Evolutionary conservation across 2,113 vertebrate species (phyloP), one percentile per base, ranked within the genome.

Genomic region (zebrafish (Danio rerio)): DNA sequence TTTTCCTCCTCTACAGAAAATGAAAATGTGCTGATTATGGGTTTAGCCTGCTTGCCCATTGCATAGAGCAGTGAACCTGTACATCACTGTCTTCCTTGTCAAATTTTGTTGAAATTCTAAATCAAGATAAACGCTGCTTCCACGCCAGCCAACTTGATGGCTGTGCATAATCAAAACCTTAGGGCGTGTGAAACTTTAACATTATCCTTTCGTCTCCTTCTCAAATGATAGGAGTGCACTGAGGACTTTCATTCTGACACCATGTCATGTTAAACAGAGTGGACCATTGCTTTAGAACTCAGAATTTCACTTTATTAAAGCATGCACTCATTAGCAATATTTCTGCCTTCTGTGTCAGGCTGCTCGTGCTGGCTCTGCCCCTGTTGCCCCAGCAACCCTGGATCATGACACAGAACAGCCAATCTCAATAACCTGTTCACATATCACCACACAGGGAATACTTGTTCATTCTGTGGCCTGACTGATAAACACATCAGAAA

Each of bases 131-230:
- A 11, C n/a, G 10, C 40, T 78, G 78, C 50, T 20, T 75, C 55
- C 83, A 84, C 1, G 68, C 45, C 9, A 18, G 77, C 78, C 72
- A 82, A 16, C 21, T 18, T 5, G 73, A 16, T 4, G 65, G 65
- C 58, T 78, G 80, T 10, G 80, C 49, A 7, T 78, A 81, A 62
- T 81, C 66, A 49, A 85, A 82, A n/a, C 66, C 11, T 76, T 85
- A 11, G 80, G 7, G 20, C 45, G n/a, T n/a, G 43, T 78, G 77
- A 61, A 85, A 82, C 40, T 85, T 85, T 5, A 13, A 11, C 70
- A 84, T 76, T 81, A 74, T 81, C 47, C 71, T 59, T 63, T 7
- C 53, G 31, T 71, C 12, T n/a, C n/a, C n/a, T 20, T 21, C 6
- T 18, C 6, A 40, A 59, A 58, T 70, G 13, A 21, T 42, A 53